These are phyloP conservation scores for Unio pictorum DNA, from an alignment of 2,888 invertebrate species.

Conservation along the genomic window DNA sequence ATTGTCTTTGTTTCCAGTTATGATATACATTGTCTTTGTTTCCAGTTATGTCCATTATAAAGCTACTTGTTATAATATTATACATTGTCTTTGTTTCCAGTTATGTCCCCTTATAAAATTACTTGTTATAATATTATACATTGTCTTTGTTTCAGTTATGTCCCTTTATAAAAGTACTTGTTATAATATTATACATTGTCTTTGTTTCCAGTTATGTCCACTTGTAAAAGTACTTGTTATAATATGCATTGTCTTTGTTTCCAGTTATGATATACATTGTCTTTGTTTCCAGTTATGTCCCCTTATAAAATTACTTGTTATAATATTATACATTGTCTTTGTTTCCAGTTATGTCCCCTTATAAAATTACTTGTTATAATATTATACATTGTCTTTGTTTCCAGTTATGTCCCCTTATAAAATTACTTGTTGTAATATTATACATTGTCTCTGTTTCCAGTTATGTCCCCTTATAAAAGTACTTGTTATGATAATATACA, in stretches of 20 bases:
- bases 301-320: too few species aligned
- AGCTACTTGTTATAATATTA: too few species aligned
- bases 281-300: conserved; percentile 33
- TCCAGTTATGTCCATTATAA: conserved; percentile 29
- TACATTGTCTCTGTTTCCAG: conserved; percentile 34
- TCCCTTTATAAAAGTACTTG: too few species aligned
- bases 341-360: conserved; percentile 33
- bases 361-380: too few species aligned
- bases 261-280: neutral
- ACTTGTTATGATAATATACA: too few species aligned
- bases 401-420: conserved; percentile 28
- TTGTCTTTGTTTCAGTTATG: conserved; percentile 3
- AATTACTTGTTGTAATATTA: too few species aligned
- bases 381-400: conserved; percentile 4
- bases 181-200: neutral
- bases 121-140: too few species aligned
- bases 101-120: too few species aligned
- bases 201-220: conserved; percentile 33
- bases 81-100: conserved; percentile 34
- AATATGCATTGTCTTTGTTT: too few species aligned
- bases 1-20: too few species aligned
- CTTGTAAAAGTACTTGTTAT: too few species aligned
- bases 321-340: neutral
- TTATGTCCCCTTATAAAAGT: too few species aligned
- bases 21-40: conserved; percentile 1